These are phyloP conservation scores for Peromyscus melanophrys DNA, from an alignment of 2,797 vertebrate species.

Conservation along the genomic window DNA sequence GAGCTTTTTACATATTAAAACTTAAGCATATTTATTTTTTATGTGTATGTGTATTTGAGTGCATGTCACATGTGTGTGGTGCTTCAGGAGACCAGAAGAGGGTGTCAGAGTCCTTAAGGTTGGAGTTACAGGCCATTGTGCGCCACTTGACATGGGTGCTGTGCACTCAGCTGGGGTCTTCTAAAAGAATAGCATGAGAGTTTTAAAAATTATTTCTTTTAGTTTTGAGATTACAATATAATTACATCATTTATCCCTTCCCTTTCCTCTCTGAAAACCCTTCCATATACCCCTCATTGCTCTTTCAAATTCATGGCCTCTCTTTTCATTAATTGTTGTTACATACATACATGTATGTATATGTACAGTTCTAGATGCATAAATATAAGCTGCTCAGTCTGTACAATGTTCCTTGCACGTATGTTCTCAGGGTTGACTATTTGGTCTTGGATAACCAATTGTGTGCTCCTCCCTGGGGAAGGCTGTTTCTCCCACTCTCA, in stretches of 20 bases:
- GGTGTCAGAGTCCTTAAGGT: neutral
- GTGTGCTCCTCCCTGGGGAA: neutral
- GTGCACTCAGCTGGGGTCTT: neutral
- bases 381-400: neutral
- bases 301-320: neutral
- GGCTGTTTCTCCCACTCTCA: neutral
- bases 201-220: neutral
- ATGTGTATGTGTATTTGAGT: neutral
- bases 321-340: neutral
- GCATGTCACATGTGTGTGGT: neutral
- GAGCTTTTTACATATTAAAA: neutral
- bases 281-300: neutral
- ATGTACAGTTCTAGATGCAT: neutral
- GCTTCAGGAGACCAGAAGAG: neutral
- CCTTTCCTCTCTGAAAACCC: neutral
- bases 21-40: neutral
- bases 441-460: neutral
- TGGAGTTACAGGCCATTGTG: neutral
- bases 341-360: neutral
- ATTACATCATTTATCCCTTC: neutral
- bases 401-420: neutral
- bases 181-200: neutral
- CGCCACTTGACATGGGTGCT: neutral
- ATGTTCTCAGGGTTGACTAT: neutral
- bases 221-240: neutral